Conservation (phyloP, 2,888 invertebrate genomes). For the Seladonia tumulorum region DNA sequence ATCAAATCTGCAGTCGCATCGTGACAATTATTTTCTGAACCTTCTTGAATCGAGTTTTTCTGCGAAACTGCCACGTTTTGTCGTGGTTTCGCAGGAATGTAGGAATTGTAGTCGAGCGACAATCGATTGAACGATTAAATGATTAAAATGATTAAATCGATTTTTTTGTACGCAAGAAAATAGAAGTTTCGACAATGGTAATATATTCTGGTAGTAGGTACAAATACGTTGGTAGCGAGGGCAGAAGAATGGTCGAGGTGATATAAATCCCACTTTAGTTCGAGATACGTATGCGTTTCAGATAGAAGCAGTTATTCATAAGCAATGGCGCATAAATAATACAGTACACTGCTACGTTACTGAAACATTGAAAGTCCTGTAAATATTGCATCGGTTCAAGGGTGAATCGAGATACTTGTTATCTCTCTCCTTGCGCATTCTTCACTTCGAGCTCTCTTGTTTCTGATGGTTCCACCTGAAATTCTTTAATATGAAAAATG, state of each 20-base stretch:
- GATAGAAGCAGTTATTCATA: conserved; percentile 81
- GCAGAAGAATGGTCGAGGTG: conserved; percentile 62
- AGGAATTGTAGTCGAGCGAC: no score
- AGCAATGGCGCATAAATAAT: conserved; percentile 83
- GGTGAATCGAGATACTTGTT: conserved; percentile 59
- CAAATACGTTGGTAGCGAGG: conserved; percentile 34
- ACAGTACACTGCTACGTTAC: conserved; percentile 73
- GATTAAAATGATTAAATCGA: background rate
- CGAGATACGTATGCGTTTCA: conserved; percentile 69
- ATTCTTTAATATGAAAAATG: conserved; percentile 9
- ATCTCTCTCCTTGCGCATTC: conserved; percentile 24
- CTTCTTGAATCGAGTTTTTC: no score
- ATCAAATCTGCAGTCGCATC: no score
- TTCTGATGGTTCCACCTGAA: background rate
- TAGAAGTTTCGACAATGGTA: background rate
- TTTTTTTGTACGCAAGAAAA: background rate
- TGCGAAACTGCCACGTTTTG: no score
- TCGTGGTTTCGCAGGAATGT: no score
- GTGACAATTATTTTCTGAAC: no score
- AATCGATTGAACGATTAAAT: no score
- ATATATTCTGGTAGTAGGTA: conserved; percentile 15
- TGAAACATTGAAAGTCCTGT: conserved; percentile 81
- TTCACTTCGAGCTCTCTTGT: conserved; percentile 1
- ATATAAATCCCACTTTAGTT: conserved; percentile 80
- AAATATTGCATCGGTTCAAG: conserved; percentile 71